phyloP scores from a whole-genome alignment of 2,113 vertebrate genomes.

The Manacus vitellinus region DNA sequence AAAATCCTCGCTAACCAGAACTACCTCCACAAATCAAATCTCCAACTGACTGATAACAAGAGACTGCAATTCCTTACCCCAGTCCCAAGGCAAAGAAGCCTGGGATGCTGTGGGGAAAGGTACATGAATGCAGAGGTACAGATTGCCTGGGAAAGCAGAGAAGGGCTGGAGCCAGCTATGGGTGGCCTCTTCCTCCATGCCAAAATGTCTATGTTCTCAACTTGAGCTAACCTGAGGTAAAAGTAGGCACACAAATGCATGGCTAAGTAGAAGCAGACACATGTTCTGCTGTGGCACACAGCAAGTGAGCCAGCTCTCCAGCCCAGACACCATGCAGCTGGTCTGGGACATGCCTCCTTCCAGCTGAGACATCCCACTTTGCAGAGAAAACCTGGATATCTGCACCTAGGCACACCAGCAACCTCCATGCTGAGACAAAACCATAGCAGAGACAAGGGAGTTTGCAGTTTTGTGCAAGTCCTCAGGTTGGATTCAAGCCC shows the following conservation, averaged over 20 bases:
- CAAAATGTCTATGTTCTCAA: neutral
- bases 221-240: neutral
- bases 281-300: rapidly evolving
- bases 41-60: neutral
- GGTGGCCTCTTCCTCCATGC: neutral
- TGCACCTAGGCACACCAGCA: rapidly evolving
- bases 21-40: neutral
- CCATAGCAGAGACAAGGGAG: neutral
- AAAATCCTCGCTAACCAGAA: neutral
- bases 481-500: neutral
- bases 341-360: neutral
- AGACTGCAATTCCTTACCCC: neutral
- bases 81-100: neutral
- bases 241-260: neutral
- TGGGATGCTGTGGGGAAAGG: neutral
- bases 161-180: neutral
- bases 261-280: neutral
- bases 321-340: neutral
- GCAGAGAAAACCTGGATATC: neutral
- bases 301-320: neutral
- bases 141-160: neutral
- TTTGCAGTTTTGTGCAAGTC: neutral
- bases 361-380: neutral
- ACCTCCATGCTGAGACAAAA: neutral
- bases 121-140: neutral